Conservation (phyloP, 2,888 invertebrate species). For the Eremobia ochroleuca region DNA sequence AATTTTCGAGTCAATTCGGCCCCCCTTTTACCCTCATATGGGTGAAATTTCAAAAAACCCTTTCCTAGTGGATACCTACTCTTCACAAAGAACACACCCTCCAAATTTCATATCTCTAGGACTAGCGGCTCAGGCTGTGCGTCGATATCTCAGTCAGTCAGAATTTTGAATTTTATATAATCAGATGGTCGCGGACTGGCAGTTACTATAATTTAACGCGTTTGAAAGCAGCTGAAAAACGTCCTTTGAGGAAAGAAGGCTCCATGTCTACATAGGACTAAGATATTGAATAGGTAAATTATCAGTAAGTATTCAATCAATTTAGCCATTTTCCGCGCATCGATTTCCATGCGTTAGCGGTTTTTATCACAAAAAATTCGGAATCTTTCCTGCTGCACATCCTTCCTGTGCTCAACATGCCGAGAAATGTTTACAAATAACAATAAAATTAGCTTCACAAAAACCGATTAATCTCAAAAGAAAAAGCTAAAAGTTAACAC, state of each 20-base stretch:
- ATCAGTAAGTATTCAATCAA: background rate
- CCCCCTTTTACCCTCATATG: no score
- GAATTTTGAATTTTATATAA: no score
- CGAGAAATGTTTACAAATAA: background rate
- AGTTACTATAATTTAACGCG: no score
- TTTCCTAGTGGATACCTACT: no score
- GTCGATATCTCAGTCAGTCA: no score
- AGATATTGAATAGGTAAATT: background rate
- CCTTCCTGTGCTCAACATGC: background rate
- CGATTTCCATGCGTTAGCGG: background rate
- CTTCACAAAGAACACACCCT: no score
- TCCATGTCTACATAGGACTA: background rate
- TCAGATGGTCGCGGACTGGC: background rate
- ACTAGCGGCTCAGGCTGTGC: no score
- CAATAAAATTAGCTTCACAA: conserved; percentile 8
- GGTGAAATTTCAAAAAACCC: no score
- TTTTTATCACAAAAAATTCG: background rate
- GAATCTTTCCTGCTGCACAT: background rate
- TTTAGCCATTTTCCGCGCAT: background rate
- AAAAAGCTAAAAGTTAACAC: conserved; percentile 50
- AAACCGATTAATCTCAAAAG: conserved; percentile 38
- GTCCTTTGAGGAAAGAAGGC: background rate
- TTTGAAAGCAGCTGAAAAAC: no score
- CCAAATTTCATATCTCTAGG: no score
- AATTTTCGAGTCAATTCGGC: no score